A percentile compares a stretch with the other conserved stretches of the same genome.
phyloP scores from a whole-genome alignment of 2,797 vertebrate species.

The Clamator glandarius region DNA sequence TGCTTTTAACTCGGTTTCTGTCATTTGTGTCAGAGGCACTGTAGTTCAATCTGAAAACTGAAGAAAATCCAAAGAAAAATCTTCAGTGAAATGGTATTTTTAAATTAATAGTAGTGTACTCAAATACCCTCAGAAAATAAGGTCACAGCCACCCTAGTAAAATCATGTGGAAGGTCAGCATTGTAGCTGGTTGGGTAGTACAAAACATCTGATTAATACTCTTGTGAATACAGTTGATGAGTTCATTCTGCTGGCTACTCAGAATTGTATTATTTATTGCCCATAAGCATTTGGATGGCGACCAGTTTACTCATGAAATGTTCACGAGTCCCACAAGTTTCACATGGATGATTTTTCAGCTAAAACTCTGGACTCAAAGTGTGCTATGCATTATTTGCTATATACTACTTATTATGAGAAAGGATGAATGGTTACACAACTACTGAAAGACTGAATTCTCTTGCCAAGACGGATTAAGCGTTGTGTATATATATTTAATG shows the following conservation, averaged over 20 bases:
- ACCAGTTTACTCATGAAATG: constrained; percentile 55
- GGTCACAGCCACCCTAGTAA: not conserved
- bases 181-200: not conserved
- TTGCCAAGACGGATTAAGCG: constrained; percentile 51
- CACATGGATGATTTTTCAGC: constrained; percentile 29
- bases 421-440: constrained; percentile 18
- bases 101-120: not conserved
- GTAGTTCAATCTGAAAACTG: constrained; percentile 87
- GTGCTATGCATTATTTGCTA: constrained; percentile 31
- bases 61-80: constrained; percentile 64
- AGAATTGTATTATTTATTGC: constrained; percentile 42
- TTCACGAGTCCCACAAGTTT: constrained; percentile 45
- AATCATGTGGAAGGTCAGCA: not conserved
- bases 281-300: constrained; percentile 40
- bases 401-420: not conserved
- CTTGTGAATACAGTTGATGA: constrained; percentile 41
- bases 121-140: not conserved
- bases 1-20: constrained; percentile 89
- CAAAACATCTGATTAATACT: constrained; percentile 39
- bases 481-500: constrained; percentile 55
- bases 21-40: constrained; percentile 85
- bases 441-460: not conserved
- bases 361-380: not conserved
- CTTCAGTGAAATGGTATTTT: too few relatives aligned
- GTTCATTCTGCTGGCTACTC: not conserved